A percentile compares a stretch with the other conserved stretches of the same genome.
Conservation (phyloP, 2,888 invertebrate species). For the Arrhopalites spinosus region DNA sequence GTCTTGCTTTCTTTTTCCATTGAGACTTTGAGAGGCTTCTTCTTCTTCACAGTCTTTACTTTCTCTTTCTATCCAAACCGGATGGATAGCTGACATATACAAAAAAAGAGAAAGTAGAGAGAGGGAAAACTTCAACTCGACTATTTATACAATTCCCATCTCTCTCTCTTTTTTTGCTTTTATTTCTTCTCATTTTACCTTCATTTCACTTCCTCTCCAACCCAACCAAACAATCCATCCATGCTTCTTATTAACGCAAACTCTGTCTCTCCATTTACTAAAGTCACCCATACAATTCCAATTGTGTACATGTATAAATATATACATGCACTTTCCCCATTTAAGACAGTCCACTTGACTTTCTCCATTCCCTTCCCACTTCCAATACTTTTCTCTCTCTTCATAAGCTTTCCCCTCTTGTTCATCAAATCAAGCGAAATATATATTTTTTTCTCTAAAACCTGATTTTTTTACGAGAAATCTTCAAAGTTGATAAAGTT, state of each 20-base stretch:
- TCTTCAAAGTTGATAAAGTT: no score
- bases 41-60: no score
- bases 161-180: slow-evolving; percentile 16
- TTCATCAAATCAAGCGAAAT: no score
- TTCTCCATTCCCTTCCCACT: no score
- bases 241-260: neutral
- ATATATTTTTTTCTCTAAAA: no score
- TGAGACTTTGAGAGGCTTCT: slow-evolving; percentile 5
- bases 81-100: neutral
- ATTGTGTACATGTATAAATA: no score
- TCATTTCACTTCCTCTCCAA: neutral
- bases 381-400: no score
- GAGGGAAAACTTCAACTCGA: neutral
- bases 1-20: slow-evolving; percentile 10
- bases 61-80: neutral
- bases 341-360: no score
- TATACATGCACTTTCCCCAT: no score
- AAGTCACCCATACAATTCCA: neutral
- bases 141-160: slow-evolving; percentile 17
- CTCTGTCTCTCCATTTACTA: neutral
- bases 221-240: no score
- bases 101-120: neutral
- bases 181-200: slow-evolving; percentile 20
- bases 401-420: no score
- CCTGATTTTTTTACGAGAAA: no score